phyloP scores from a whole-genome alignment of 2,888 invertebrate genomes.

The Perdita meconis region DNA sequence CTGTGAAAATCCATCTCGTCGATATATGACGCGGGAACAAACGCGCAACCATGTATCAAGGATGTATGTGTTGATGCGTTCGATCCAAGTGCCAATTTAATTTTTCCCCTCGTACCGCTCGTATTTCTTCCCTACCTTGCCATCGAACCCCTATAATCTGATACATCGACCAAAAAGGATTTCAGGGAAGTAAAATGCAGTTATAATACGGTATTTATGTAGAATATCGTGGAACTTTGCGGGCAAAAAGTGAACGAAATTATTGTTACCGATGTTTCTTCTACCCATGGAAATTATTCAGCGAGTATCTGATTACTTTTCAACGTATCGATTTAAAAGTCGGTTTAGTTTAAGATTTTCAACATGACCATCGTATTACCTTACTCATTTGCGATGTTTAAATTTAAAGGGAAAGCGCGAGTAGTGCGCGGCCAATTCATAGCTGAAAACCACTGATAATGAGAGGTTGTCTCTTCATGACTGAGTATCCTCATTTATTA shows the following conservation, averaged over 20 bases:
- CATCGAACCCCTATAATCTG: neutral
- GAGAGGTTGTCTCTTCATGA: too few species aligned
- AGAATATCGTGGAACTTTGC: neutral
- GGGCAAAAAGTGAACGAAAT: neutral
- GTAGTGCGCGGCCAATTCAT: too few species aligned
- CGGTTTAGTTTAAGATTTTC: too few species aligned
- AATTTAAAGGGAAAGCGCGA: too few species aligned
- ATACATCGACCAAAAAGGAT: neutral
- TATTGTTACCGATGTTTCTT: too few species aligned
- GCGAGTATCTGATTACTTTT: too few species aligned
- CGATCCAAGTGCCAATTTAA: conserved; percentile 48
- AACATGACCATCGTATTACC: too few species aligned
- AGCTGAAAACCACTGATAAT: too few species aligned
- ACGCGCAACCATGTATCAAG: conserved; percentile 21
- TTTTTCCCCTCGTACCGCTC: conserved; percentile 28
- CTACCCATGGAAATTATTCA: too few species aligned
- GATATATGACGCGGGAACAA: conserved; percentile 43
- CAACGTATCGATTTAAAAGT: too few species aligned
- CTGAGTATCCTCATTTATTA: too few species aligned
- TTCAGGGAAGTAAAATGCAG: conserved; percentile 7
- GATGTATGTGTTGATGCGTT: conserved; percentile 39
- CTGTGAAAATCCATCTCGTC: conserved; percentile 28
- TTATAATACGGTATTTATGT: conserved; percentile 25
- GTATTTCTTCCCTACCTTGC: conserved; percentile 13
- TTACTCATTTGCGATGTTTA: too few species aligned